Evolutionary conservation across 1,140 invertebrate genomes (phyloP).

Genomic region (Melitaea cinxia): DNA sequence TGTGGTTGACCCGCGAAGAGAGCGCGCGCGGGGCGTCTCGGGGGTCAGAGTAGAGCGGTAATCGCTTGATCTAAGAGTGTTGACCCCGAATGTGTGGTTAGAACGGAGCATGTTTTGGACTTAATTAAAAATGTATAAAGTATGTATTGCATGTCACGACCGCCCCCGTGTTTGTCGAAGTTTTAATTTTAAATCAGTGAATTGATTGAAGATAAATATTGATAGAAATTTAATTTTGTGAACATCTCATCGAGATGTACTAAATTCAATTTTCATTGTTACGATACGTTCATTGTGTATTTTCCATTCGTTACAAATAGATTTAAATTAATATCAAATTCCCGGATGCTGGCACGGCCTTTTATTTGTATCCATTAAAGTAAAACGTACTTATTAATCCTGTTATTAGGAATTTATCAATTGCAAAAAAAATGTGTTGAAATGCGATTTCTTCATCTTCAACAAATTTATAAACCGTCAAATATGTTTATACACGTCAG

Average conservation of each 20-base stretch:
- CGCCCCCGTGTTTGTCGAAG: constrained; percentile 58
- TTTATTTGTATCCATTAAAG: constrained; percentile 3
- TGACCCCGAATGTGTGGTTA: constrained; percentile 62
- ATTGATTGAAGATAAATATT: constrained; percentile 41
- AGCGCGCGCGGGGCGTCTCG: constrained; percentile 18
- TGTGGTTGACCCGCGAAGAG: constrained; percentile 13
- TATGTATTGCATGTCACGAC: constrained; percentile 65
- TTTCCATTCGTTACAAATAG: constrained; percentile 10
- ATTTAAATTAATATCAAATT: constrained; percentile 8
- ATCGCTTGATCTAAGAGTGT: constrained; percentile 63
- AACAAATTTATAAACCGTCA: no score
- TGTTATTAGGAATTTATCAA: not conserved
- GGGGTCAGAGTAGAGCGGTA: constrained; percentile 49
- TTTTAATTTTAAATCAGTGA: constrained; percentile 55
- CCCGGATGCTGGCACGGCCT: not conserved
- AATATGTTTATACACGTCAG: not conserved
- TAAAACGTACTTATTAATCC: not conserved
- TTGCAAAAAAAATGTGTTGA: not conserved
- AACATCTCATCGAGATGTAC: constrained; percentile 25
- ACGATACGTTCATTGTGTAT: constrained; percentile 7
- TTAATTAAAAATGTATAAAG: constrained; percentile 78
- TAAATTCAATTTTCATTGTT: constrained; percentile 17
- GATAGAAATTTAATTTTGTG: constrained; percentile 34
- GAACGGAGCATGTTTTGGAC: constrained; percentile 66
- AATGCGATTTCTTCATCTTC: not conserved